These are phyloP conservation scores for Cathartes aura DNA, from an alignment of 2,113 vertebrate genomes.

Conservation along the genomic window DNA sequence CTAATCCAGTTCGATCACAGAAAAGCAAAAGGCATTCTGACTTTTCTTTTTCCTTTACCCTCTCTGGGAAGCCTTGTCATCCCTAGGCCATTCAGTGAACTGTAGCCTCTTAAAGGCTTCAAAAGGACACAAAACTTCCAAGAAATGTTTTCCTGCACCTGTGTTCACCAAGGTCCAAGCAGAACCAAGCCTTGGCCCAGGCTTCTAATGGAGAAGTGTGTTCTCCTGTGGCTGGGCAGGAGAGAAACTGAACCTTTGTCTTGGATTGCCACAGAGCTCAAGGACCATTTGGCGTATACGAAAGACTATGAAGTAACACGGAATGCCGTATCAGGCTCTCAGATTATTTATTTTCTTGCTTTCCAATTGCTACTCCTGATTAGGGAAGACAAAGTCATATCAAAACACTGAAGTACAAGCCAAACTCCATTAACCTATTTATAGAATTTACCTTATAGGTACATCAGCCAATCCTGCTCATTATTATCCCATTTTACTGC, in stretches of 20 bases:
- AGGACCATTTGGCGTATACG: neutral
- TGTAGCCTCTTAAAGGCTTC: neutral
- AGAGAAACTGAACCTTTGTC: neutral
- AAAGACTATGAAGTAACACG: neutral
- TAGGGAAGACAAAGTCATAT: neutral
- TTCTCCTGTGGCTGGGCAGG: neutral
- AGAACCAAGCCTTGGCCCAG: neutral
- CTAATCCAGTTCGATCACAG: neutral
- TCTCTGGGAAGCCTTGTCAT: neutral
- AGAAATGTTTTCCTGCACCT: neutral
- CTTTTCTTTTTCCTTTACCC: neutral
- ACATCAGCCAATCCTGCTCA: neutral
- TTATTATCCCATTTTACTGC: neutral
- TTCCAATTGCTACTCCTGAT: neutral
- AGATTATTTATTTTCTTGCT: neutral
- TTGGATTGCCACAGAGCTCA: neutral
- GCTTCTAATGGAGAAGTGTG: neutral
- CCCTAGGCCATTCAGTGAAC: neutral
- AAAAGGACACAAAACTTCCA: neutral
- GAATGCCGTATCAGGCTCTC: neutral
- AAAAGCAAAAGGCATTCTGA: neutral
- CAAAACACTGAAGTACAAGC: neutral
- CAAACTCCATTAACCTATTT: neutral
- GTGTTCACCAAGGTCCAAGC: neutral
- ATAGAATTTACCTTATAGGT: neutral